Percentiles rank a stretch among this genome's conserved stretches.
Evolutionary conservation across 92 coral and sea anemone species (phyloP).

Genomic region (Epizoanthus ramosus): DNA sequence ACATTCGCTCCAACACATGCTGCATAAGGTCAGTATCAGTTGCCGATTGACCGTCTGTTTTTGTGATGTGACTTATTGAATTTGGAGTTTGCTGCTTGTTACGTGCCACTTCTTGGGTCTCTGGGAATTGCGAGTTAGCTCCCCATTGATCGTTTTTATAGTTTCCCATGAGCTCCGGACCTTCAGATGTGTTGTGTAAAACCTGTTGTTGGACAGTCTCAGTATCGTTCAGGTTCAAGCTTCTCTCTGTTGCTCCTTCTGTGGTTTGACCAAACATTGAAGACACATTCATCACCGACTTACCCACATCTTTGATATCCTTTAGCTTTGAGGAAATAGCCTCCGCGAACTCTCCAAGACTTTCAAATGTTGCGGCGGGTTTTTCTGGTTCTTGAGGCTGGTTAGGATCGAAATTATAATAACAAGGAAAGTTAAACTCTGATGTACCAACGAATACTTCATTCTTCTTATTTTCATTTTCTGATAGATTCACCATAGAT

Average conservation of each 20-base stretch:
- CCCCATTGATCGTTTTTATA: too few relatives aligned
- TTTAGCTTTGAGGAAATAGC: conserved; percentile 73
- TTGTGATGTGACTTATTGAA: neutral
- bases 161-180: neutral
- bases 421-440: conserved; percentile 71
- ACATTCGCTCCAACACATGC: neutral
- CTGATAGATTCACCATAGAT: conserved; percentile 7
- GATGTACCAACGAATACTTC: conserved; percentile 42
- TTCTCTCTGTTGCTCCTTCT: conserved; percentile 14
- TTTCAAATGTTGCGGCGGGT: conserved; percentile 51
- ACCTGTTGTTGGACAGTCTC: neutral
- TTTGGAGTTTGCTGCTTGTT: neutral
- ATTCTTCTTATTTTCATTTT: conserved; percentile 14
- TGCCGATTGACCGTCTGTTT: neutral
- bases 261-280: conserved; percentile 47
- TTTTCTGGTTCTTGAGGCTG: conserved; percentile 51
- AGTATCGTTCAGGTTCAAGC: neutral
- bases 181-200: neutral
- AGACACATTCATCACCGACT: conserved; percentile 75
- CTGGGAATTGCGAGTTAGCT: too few relatives aligned
- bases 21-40: neutral
- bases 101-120: too few relatives aligned
- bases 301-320: conserved; percentile 64
- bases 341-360: conserved; percentile 72
- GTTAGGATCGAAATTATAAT: conserved; percentile 60